A percentile compares a stretch with the other conserved stretches of the same genome.
Evolutionary conservation across 1,140 invertebrate genomes (phyloP).

Genomic region (Mylabris phalerata): DNA sequence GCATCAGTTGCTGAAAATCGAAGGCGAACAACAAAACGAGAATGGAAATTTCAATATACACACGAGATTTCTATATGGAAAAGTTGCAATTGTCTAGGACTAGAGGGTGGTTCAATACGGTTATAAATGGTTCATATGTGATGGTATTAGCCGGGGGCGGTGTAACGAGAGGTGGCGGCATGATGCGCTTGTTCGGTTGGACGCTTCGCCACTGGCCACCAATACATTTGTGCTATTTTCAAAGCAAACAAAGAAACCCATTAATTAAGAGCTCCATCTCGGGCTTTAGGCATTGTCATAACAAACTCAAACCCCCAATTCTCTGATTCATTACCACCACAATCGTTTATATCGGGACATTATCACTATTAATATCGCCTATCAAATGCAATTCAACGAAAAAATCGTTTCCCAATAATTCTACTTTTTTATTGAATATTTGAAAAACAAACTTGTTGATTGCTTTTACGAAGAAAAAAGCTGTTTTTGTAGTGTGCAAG

Average conservation of each 20-base stretch:
- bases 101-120: no score
- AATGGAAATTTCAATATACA: no score
- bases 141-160: neutral
- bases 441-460: neutral
- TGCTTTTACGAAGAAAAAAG: neutral
- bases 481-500: neutral
- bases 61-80: no score
- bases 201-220: slow-evolving; percentile 26
- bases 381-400: no score
- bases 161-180: slow-evolving; percentile 4
- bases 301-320: slow-evolving; percentile 20
- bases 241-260: slow-evolving; percentile 33
- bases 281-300: slow-evolving; percentile 28
- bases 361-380: no score
- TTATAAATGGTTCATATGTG: no score
- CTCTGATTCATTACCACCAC: slow-evolving; percentile 18
- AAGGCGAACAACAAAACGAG: no score
- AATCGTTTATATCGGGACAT: slow-evolving; percentile 6
- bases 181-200: slow-evolving; percentile 26
- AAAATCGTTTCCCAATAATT: neutral
- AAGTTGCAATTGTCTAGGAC: no score
- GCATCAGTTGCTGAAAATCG: no score
- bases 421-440: neutral
- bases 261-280: slow-evolving; percentile 34
- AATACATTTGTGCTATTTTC: slow-evolving; percentile 30